Conservation (phyloP, 2,888 invertebrate species). For the Nomada ruficornis region DNA sequence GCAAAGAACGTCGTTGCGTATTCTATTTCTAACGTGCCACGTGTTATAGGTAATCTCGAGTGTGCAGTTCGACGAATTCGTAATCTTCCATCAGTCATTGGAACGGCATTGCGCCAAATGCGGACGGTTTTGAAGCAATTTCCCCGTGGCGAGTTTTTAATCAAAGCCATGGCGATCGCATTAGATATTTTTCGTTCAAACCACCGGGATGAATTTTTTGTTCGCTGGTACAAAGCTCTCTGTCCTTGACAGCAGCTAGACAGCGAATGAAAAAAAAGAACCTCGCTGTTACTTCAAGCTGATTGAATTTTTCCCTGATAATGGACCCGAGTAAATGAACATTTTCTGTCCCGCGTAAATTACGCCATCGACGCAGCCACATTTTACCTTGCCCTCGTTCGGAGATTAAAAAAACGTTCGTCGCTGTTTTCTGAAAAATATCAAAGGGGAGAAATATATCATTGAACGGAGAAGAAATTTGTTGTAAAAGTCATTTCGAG, state of each 20-base stretch:
- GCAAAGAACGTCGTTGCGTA: background rate
- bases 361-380: background rate
- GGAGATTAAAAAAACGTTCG: background rate
- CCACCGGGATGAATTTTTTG: background rate
- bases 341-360: background rate
- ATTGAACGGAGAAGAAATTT: too few species aligned
- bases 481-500: too few species aligned
- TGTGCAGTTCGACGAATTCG: background rate
- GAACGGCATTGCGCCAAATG: background rate
- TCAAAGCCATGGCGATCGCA: background rate
- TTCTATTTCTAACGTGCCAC: background rate
- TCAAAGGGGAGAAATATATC: background rate
- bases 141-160: background rate
- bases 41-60: background rate
- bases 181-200: conserved; percentile 3
- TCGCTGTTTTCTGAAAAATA: background rate
- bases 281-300: conserved; percentile 17
- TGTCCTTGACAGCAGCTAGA: conserved; percentile 9
- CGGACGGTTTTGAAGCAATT: background rate
- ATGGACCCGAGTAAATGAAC: conserved; percentile 15
- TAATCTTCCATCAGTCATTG: background rate
- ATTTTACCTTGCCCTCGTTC: background rate
- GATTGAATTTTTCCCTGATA: conserved; percentile 27
- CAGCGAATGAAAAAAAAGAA: background rate
- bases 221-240: background rate